Conservation (phyloP, 2,888 invertebrate genomes). For the Cepaea hortensis region DNA sequence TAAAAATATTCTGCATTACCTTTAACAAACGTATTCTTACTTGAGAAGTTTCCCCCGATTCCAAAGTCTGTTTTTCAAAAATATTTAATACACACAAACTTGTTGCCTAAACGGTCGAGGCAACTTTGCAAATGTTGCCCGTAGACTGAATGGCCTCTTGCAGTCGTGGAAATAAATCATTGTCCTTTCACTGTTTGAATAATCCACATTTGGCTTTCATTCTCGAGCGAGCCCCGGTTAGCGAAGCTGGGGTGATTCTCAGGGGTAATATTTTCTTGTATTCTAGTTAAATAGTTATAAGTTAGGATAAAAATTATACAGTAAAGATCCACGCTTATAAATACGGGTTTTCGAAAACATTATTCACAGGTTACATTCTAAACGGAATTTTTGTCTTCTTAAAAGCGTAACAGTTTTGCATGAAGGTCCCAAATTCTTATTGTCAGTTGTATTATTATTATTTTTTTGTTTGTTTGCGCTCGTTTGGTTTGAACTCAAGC, state of each 20-base stretch:
- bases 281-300: background rate
- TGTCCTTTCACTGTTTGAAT: background rate
- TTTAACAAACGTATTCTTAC: background rate
- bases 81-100: background rate
- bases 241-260: background rate
- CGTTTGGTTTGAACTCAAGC: too few species aligned
- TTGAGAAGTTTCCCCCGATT: background rate
- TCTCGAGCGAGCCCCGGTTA: background rate
- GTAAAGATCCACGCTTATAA: background rate
- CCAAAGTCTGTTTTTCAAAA: background rate
- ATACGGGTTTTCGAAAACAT: background rate
- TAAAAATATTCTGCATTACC: too few species aligned
- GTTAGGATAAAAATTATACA: background rate
- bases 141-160: background rate
- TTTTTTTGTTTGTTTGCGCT: too few species aligned
- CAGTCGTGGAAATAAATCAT: background rate
- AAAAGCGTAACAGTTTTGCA: too few species aligned
- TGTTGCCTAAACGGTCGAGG: background rate
- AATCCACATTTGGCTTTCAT: background rate
- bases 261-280: background rate
- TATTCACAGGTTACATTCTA: too few species aligned
- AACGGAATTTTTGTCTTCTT: too few species aligned
- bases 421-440: too few species aligned
- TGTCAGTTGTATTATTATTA: too few species aligned
- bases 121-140: background rate